Evolutionary conservation across 2,888 invertebrate species (phyloP), one percentile per base, ranked within the genome.

Genomic region (Chymomyza caudatula): DNA sequence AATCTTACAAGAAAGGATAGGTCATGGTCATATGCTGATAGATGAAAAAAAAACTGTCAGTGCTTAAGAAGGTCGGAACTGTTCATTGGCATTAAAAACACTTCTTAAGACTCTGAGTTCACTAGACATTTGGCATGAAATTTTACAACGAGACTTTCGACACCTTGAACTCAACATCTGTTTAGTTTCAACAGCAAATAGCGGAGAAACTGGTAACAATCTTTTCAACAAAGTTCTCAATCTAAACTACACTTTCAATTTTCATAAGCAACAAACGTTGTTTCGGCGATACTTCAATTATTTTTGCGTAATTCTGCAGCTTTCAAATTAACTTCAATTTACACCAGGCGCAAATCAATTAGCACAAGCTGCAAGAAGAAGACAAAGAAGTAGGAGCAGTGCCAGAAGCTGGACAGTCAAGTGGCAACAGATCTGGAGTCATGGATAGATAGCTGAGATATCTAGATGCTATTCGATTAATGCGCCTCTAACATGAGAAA

Each of bases 361-460:
- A 47, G 47, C 47, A 47, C 47, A 47, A 47, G 29, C 11, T 25
- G 25, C 5, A 25, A 25, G 5, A 25, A 25, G 6, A 4, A 25
- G 1, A 25, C 25, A 11, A 2, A 11, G 29, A 37, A 1, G 29
- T 11, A n/a, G n/a, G n/a, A 11, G 29, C 29, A 11, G 29, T 11
- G 1, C 11, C 29, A 37, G 29, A 37, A 13, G 11, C 29, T 37
- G 29, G 29, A 37, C 29, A 4, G 29, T 11, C 29, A 37, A 37
- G 29, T 37, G 29, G 29, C 29, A n/a, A 11, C 29, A 11, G 29
- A 8, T 37, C 29, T 37, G 29, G 11, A 25, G 22, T 61, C 56
- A 69, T 69, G 66, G 79, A 79, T 78, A 77, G 67, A 65, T 11
- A 25, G 25, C 4, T 29, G 29, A 29, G 29, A 29, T 29, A 8